phyloP scores from a whole-genome alignment of 2,888 invertebrate genomes.

The Acronicta psi region DNA sequence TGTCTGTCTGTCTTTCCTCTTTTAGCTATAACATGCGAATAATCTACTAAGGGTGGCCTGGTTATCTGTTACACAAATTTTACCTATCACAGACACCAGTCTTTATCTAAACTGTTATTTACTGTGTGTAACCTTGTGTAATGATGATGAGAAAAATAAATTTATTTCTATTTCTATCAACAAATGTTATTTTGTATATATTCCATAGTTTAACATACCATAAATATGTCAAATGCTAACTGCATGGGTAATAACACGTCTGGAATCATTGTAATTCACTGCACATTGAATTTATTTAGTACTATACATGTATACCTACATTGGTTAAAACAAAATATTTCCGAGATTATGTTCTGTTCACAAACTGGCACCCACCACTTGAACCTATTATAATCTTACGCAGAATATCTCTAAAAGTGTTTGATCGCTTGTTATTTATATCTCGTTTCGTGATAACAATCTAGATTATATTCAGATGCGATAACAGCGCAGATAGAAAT shows the following conservation, averaged over 20 bases:
- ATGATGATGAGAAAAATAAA: too few species aligned
- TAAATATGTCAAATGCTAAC: constrained; percentile 24
- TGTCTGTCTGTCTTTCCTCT: too few species aligned
- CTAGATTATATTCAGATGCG: constrained; percentile 18
- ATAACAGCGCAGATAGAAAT: constrained; percentile 19
- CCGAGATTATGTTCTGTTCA: too few species aligned
- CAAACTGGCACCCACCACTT: too few species aligned
- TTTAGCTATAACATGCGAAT: too few species aligned
- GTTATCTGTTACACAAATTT: too few species aligned
- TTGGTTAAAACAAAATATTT: too few species aligned
- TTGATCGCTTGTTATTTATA: constrained; percentile 3
- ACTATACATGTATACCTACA: not conserved
- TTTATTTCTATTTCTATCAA: too few species aligned
- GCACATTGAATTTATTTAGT: not conserved
- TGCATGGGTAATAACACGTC: constrained; percentile 21
- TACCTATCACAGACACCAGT: too few species aligned
- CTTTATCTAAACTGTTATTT: too few species aligned
- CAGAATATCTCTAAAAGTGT: constrained; percentile 14
- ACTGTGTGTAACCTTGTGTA: too few species aligned
- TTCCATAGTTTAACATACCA: constrained; percentile 14
- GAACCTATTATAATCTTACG: not conserved
- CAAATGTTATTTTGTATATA: not conserved
- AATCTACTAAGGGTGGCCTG: too few species aligned
- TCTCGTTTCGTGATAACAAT: constrained; percentile 17
- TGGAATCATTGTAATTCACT: constrained; percentile 23